Percentiles rank a stretch among this genome's conserved stretches.
Evolutionary conservation across 2,113 vertebrate species (phyloP).

Genomic region (Cnemophilus loriae): DNA sequence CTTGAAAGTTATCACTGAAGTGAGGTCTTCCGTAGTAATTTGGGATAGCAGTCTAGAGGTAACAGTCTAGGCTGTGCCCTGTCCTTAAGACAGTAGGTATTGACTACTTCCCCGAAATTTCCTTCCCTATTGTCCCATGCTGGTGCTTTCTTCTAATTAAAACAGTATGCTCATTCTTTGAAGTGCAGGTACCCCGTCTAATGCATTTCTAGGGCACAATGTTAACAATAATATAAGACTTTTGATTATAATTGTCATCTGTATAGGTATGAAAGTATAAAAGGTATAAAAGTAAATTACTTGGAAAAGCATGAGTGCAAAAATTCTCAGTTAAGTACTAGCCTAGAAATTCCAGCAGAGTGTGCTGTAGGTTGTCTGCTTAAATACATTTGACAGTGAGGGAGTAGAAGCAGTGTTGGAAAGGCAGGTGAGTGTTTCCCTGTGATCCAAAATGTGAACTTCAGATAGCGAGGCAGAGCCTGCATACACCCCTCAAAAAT

Average conservation of each 20-base stretch:
- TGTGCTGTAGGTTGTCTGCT: neutral
- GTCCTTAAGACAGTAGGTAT: neutral
- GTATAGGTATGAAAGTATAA: neutral
- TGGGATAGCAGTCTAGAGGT: neutral
- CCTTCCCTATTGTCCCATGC: neutral
- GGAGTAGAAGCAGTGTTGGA: neutral
- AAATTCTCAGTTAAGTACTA: neutral
- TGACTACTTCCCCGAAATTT: neutral
- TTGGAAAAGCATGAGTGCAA: neutral
- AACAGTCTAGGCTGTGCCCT: neutral
- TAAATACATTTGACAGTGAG: neutral
- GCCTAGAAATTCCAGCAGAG: neutral
- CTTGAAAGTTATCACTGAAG: neutral
- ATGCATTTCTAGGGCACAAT: neutral
- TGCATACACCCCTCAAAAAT: neutral
- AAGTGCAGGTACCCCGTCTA: neutral
- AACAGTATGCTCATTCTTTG: neutral
- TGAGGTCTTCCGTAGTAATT: neutral
- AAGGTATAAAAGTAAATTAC: neutral
- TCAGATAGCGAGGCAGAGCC: rapidly evolving
- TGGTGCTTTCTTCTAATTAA: neutral
- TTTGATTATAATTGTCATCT: neutral
- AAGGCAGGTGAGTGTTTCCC: neutral
- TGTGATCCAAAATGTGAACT: neutral
- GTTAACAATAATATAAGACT: neutral